A percentile compares a stretch with the other conserved stretches of the same genome.
Conservation (phyloP, 1,140 invertebrate species). For the Bombus breviceps region DNA sequence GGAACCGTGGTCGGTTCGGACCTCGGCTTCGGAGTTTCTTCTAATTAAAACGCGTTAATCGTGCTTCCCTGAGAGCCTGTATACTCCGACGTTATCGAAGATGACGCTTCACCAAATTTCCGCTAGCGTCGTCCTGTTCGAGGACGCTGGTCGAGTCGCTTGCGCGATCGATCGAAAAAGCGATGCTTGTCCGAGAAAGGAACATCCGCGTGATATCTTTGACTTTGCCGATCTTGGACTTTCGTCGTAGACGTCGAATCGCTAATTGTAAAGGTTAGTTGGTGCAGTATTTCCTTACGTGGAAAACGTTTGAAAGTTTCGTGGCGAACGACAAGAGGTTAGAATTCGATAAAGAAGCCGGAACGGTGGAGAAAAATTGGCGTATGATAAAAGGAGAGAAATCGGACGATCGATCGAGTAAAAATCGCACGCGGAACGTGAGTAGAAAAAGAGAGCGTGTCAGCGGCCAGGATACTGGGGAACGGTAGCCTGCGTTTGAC, state of each 20-base stretch:
- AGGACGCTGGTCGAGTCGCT: background rate
- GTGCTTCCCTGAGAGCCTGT: conserved; percentile 56
- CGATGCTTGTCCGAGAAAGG: background rate
- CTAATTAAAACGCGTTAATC: conserved; percentile 33
- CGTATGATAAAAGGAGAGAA: background rate
- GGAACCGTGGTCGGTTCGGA: background rate
- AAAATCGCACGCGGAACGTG: background rate
- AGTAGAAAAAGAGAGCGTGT: no score
- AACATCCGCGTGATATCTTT: no score
- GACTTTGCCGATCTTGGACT: no score
- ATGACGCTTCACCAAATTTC: background rate
- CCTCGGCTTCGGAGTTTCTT: background rate
- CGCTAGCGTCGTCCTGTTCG: background rate
- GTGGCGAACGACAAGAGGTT: no score
- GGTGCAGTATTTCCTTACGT: no score
- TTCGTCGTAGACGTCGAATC: no score
- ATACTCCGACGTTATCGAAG: conserved; percentile 38
- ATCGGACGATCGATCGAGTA: background rate
- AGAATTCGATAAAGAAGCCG: no score
- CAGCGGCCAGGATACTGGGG: no score
- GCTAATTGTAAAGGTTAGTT: no score
- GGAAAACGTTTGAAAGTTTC: no score
- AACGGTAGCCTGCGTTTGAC: background rate
- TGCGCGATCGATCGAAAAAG: no score
- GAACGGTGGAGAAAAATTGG: no score